These are phyloP conservation scores for Eupsilia transversa DNA, from an alignment of 2,888 invertebrate genomes.

Conservation along the genomic window DNA sequence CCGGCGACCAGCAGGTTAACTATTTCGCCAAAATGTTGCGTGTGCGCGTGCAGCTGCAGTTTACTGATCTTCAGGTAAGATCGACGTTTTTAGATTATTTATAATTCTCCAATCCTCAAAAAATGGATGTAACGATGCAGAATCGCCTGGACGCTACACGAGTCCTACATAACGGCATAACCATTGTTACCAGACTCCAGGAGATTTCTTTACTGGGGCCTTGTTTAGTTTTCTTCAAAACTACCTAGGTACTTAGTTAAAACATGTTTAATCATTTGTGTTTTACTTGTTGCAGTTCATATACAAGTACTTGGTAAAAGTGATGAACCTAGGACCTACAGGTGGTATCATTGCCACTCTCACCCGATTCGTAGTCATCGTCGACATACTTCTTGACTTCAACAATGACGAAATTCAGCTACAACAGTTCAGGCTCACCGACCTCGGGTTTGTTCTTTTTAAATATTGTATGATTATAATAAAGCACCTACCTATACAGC, in stretches of 20 bases:
- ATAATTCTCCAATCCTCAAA: too few species aligned
- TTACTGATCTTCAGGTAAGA: constrained; percentile 81
- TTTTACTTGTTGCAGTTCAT: constrained; percentile 83
- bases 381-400: constrained; percentile 86
- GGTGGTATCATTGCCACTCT: constrained; percentile 88
- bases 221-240: too few species aligned
- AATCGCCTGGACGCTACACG: too few species aligned
- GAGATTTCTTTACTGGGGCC: too few species aligned
- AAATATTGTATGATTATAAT: background rate
- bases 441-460: constrained; percentile 79
- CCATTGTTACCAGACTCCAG: too few species aligned
- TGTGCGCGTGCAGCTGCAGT: constrained; percentile 82
- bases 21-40: constrained; percentile 88
- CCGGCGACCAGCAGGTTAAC: constrained; percentile 85
- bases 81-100: background rate
- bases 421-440: constrained; percentile 84
- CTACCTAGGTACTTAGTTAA: too few species aligned
- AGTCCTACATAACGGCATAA: too few species aligned
- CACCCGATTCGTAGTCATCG: constrained; percentile 78
- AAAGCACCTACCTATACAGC: background rate
- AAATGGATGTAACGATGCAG: too few species aligned
- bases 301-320: constrained; percentile 87
- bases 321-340: constrained; percentile 88
- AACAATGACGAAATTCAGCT: constrained; percentile 88
- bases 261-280: background rate